Conservation (phyloP, 2,888 invertebrate species). For the Epinotia ramella region DNA sequence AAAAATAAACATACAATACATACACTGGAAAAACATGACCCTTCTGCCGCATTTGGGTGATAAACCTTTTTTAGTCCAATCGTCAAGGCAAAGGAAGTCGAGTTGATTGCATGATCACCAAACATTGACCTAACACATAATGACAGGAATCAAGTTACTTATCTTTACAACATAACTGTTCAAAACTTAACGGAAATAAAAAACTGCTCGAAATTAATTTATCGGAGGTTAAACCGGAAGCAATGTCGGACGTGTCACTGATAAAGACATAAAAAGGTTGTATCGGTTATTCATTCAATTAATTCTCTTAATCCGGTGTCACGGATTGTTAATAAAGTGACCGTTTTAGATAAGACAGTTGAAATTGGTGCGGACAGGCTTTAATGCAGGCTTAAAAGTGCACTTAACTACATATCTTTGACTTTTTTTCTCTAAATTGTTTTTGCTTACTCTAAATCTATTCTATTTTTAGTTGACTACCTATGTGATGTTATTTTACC, state of each 20-base stretch:
- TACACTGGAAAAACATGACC: too few relatives aligned
- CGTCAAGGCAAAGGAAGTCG: constrained; percentile 1
- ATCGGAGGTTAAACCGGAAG: constrained; percentile 29
- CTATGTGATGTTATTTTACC: too few relatives aligned
- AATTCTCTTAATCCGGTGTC: constrained; percentile 28
- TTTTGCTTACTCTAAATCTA: too few relatives aligned
- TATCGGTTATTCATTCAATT: constrained; percentile 29
- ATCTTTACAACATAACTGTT: constrained; percentile 26
- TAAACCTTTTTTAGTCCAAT: background rate
- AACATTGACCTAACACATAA: constrained; percentile 9
- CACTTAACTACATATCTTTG: too few relatives aligned
- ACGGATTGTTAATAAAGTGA: constrained; percentile 6
- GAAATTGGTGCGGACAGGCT: too few relatives aligned
- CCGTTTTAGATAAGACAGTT: constrained; percentile 20
- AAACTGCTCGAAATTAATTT: constrained; percentile 30
- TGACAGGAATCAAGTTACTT: constrained; percentile 25
- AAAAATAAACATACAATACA: too few relatives aligned
- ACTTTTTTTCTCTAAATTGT: too few relatives aligned
- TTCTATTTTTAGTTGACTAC: too few relatives aligned
- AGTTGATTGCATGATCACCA: constrained; percentile 14
- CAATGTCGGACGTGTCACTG: constrained; percentile 15
- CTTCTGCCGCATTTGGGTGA: too few relatives aligned
- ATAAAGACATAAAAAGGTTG: constrained; percentile 38
- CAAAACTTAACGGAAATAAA: constrained; percentile 33
- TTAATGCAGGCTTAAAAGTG: too few relatives aligned